These are phyloP conservation scores for Pseudachorutes palmiensis DNA, from an alignment of 1,140 invertebrate genomes.

Conservation along the genomic window DNA sequence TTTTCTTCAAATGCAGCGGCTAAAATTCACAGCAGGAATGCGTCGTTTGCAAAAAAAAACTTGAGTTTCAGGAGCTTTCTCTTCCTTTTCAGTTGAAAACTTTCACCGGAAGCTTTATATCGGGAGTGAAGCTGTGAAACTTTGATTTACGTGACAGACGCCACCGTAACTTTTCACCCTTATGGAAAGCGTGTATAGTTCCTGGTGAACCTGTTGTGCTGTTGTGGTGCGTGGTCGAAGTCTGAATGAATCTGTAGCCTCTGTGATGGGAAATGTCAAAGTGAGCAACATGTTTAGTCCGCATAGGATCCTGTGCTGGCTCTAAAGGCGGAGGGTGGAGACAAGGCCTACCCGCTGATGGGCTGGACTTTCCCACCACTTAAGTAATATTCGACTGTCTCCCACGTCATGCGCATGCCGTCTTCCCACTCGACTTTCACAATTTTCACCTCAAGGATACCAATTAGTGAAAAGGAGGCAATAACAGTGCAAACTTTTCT, in stretches of 20 bases:
- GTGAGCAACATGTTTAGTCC: conserved; percentile 6
- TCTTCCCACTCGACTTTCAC: neutral
- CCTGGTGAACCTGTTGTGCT: conserved; percentile 7
- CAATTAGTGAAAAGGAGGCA: neutral
- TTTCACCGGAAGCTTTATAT: no score
- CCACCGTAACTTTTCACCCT: no score
- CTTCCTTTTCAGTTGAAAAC: no score
- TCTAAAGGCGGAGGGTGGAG: conserved; percentile 7
- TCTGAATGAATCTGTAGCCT: neutral
- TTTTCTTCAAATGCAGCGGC: neutral
- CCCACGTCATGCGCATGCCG: neutral
- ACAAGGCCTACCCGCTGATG: neutral
- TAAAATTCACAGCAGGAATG: neutral
- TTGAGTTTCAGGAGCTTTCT: no score
- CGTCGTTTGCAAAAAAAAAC: neutral
- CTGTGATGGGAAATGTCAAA: conserved; percentile 8
- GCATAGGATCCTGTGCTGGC: neutral
- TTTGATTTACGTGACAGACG: no score
- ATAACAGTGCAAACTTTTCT: no score
- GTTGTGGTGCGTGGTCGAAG: neutral
- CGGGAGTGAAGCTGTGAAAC: no score
- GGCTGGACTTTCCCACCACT: conserved; percentile 8
- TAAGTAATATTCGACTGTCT: neutral
- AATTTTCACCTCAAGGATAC: neutral
- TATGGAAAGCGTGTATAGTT: no score